Evolutionary conservation across 2,113 vertebrate species (phyloP), one percentile per base, ranked within the genome.

Genomic region (Serilophus lunatus): DNA sequence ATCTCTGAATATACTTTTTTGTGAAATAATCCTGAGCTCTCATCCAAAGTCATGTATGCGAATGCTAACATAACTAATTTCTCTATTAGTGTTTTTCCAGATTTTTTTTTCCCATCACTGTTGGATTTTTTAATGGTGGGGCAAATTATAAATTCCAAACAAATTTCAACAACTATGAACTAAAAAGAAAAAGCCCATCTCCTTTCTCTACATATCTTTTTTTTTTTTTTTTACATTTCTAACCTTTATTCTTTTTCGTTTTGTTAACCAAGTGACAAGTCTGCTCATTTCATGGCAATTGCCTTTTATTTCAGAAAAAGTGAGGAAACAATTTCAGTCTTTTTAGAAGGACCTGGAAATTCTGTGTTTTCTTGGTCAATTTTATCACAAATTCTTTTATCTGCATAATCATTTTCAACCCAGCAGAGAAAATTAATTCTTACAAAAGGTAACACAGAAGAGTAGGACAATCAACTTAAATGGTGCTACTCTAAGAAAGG

Each of bases 401-500:
- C 38, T 35, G 88, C 69, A 45, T 45, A 91, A 92, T 86, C 63
- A 86, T 94, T 96, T 95, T 57, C 74, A 95, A 93, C 8, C 22
- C 29, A 92, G 79, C 36, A 92, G 75, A 96, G 93, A 95, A 95
- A 82, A 70, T 49, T 49, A 10, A 36, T 91, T 93, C 77, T 35
- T 28, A 81, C 8, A 19, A 66, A 83, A 86, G 76, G 53, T 89
- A 93, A 82, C 23, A n/a, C 86, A 96, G 71, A 66, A 84, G 78
- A 95, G 81, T 44, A 93, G 80, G 86, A 95, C 68, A 93, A 93
- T 94, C 82, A 66, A 49, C 69, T 84, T 59, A 86, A 96, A 93
- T 96, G 72, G 86, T 69, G 59, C 77, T 75, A 94, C 74, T 81
- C 49, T 94, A 93, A 79, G 96, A 97, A 97, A 83, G 23, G 28